Evolutionary conservation across 2,113 vertebrate species (phyloP), one percentile per base, ranked within the genome.

Genomic region (Corvus cornix): DNA sequence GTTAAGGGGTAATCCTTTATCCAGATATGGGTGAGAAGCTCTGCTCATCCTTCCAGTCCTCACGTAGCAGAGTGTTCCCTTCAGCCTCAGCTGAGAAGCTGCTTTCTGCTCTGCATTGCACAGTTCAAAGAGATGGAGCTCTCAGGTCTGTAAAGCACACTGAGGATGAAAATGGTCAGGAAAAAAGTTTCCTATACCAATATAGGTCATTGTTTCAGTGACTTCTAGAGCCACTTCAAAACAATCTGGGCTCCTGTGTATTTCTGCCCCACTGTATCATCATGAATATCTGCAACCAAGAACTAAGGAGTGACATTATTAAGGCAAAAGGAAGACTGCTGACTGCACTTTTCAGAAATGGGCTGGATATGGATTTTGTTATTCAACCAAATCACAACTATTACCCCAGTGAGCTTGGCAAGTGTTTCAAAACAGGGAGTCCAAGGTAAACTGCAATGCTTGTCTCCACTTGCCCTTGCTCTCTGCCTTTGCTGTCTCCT

Each of bases 401-500:
- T 92, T 85, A 84, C 85, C 46, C 63, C 44, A 31, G 59, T 56
- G 44, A 90, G 48, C 44, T 62, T 78, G 69, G 39, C 56, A 88
- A 93, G 46, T 41, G n/a, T 52, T 93, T 95, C 68, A 63, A 93
- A 95, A 90, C 35, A 90, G 48, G 28, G 90, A 96, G 52, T 75
- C 83, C 56, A 60, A 84, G 52, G 68, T 81, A 95, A 93, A 92
- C 72, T 77, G 24, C 12, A 3, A 72, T 5, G 0, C 53, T 89
- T 95, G 68, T 86, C 83, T 97, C 64, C 27, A 39, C 64, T 89
- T 89, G 76, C 91, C 73, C 92, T 93, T 78, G 79, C 55, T 92
- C 64, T 78, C 69, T 92, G 94, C 83, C 63, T 97, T 93, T 86
- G 21, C 86, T 90, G 90, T 95, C 93, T 78, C 89, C 20, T 21